Evolutionary conservation across 2,888 invertebrate species (phyloP).

Genomic region (Cosmia pyralina): DNA sequence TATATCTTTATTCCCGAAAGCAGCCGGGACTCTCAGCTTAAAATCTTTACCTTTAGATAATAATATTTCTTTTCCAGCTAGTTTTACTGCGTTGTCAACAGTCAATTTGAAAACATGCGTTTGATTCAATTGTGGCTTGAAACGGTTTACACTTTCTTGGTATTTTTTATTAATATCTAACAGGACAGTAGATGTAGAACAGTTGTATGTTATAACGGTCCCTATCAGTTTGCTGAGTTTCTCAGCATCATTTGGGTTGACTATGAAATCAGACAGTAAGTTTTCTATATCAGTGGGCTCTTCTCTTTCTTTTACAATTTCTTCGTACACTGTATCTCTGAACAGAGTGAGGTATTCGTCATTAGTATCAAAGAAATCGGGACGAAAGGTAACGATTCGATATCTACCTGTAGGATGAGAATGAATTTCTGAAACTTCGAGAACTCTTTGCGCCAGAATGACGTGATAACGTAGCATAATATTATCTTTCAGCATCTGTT

Average conservation of each 20-base stretch:
- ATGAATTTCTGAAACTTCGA: slow-evolving; percentile 31
- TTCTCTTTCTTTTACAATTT: not conserved
- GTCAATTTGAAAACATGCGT: not conserved
- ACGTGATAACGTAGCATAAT: slow-evolving; percentile 43
- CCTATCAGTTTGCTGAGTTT: no score
- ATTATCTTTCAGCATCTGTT: slow-evolving; percentile 21
- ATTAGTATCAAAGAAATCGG: slow-evolving; percentile 30
- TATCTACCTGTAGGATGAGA: slow-evolving; percentile 12
- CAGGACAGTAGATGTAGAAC: no score
- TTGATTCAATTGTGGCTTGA: not conserved
- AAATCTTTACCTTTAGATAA: not conserved
- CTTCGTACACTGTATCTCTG: slow-evolving; percentile 26
- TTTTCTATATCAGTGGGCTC: not conserved
- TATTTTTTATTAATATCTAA: not conserved
- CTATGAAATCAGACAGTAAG: not conserved
- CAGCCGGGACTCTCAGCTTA: not conserved
- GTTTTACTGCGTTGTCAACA: not conserved
- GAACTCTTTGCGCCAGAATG: slow-evolving; percentile 32
- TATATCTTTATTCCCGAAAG: slow-evolving; percentile 10
- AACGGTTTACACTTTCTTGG: not conserved
- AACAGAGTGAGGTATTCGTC: slow-evolving; percentile 34
- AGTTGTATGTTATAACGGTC: no score
- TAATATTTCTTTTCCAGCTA: slow-evolving; percentile 7
- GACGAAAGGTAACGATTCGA: slow-evolving; percentile 31
- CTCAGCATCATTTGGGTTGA: not conserved